Evolutionary conservation across 2,113 vertebrate genomes (phyloP).

Genomic region (Lagopus leucura): DNA sequence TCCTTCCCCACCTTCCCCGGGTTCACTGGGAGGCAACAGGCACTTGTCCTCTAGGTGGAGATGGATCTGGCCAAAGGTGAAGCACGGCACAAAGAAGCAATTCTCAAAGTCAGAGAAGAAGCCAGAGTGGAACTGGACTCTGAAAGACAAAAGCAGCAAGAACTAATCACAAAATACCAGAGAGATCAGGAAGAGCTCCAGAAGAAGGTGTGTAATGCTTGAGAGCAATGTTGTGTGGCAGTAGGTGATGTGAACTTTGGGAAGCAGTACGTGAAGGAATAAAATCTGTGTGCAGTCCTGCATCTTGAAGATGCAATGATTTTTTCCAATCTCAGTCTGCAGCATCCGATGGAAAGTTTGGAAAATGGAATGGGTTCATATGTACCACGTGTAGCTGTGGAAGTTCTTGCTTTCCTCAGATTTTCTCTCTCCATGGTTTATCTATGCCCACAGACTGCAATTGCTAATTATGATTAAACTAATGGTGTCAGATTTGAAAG

Average conservation of each 20-base stretch:
- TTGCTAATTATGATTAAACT: not conserved
- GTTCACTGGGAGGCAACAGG: not conserved
- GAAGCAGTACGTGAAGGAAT: not conserved
- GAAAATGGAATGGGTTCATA: not conserved
- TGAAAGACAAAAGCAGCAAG: conserved; percentile 84
- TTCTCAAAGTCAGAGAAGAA: conserved; percentile 78
- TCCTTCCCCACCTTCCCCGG: not conserved
- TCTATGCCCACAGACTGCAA: not conserved
- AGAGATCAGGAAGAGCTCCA: conserved; percentile 78
- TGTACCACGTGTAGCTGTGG: not conserved
- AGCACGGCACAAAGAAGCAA: conserved; percentile 75
- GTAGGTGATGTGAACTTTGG: not conserved
- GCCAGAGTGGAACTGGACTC: conserved; percentile 78
- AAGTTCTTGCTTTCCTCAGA: not conserved
- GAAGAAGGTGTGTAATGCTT: conserved; percentile 77
- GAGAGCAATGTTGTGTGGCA: not conserved
- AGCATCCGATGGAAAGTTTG: not conserved
- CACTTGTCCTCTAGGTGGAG: conserved; percentile 76
- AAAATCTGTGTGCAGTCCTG: not conserved
- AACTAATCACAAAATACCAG: conserved; percentile 79
- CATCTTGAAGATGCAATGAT: not conserved
- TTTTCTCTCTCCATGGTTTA: not conserved
- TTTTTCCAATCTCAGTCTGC: not conserved
- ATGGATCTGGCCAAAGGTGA: conserved; percentile 74
- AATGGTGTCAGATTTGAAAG: not conserved